A percentile compares a stretch with the other conserved stretches of the same genome.
phyloP scores from a whole-genome alignment of 2,797 vertebrate species.

The Clarias pachynema region DNA sequence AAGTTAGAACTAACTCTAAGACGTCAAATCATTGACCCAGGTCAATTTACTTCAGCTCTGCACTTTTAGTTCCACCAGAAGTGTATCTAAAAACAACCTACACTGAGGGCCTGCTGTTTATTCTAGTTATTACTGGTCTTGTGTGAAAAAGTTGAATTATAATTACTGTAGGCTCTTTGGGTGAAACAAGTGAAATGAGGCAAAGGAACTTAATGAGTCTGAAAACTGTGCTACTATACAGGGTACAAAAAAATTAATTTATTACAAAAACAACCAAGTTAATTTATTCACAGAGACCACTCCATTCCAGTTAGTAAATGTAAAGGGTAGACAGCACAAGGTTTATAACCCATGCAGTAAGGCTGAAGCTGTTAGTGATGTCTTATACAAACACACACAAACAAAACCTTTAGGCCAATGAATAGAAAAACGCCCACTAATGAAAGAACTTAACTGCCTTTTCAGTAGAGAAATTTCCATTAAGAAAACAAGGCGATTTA shows the following conservation, averaged over 20 bases:
- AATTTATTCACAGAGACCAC: background rate
- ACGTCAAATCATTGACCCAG: background rate
- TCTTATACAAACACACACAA: background rate
- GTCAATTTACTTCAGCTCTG: background rate
- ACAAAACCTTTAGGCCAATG: background rate
- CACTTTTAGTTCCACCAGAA: background rate
- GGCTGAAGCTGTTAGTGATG: background rate
- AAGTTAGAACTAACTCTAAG: background rate
- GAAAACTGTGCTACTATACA: background rate
- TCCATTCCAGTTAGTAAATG: constrained; percentile 18
- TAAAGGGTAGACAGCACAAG: background rate
- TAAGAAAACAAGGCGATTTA: background rate
- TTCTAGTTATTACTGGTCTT: background rate
- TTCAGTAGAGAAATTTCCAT: background rate
- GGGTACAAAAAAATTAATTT: background rate
- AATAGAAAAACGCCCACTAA: background rate
- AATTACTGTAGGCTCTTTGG: background rate
- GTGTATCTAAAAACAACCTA: background rate
- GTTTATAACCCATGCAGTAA: constrained; percentile 9
- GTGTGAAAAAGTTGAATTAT: background rate
- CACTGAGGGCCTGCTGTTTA: background rate
- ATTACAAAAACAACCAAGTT: background rate
- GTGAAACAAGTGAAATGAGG: background rate
- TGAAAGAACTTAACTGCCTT: background rate
- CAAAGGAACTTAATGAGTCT: background rate